Conservation (phyloP, 1,140 invertebrate species). For the Papilio helenus region DNA sequence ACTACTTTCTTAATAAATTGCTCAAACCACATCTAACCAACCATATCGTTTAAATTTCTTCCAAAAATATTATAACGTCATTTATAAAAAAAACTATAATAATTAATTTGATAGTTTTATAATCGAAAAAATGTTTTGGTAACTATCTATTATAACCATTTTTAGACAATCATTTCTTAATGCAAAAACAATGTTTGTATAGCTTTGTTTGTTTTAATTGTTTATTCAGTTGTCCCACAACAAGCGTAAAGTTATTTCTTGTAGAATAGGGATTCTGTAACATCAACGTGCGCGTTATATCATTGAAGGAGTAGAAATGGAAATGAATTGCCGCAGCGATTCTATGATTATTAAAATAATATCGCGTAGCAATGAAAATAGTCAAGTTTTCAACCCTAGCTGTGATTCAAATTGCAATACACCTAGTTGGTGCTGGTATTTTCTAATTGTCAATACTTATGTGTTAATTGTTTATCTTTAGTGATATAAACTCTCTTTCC, state of each 20-base stretch:
- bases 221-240: slow-evolving; percentile 17
- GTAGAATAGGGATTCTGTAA: neutral
- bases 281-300: neutral
- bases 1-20: neutral
- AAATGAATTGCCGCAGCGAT: slow-evolving; percentile 33
- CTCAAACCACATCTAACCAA: neutral
- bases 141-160: neutral
- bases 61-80: neutral
- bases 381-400: neutral
- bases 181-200: slow-evolving; percentile 17
- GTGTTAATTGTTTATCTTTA: slow-evolving; percentile 23
- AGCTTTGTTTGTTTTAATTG: slow-evolving; percentile 30
- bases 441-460: slow-evolving; percentile 33
- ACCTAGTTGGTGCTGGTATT: slow-evolving; percentile 26
- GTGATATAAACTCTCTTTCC: slow-evolving; percentile 32
- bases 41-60: neutral
- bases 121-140: neutral
- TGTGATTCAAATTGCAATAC: slow-evolving; percentile 3
- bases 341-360: slow-evolving; percentile 18
- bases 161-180: slow-evolving; percentile 4
- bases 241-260: neutral
- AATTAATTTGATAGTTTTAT: neutral
- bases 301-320: neutral
- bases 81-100: neutral
- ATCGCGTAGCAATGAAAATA: slow-evolving; percentile 14